phyloP scores from a whole-genome alignment of 2,888 invertebrate species.

The Dione juno region DNA sequence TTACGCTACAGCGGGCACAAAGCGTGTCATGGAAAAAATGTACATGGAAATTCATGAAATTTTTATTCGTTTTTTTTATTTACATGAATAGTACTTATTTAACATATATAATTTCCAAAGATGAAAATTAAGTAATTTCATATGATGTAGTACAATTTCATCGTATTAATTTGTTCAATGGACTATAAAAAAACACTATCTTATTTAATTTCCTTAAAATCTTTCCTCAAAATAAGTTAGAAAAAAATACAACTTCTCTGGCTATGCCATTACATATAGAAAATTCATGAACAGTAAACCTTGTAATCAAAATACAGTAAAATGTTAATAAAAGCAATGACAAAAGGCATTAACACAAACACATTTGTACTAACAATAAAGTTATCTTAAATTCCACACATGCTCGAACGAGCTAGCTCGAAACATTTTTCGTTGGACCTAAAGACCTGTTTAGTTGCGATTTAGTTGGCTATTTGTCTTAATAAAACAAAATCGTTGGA shows the following conservation, averaged over 20 bases:
- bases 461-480: conserved; percentile 34
- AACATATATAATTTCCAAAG: no score
- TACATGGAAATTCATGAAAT: conserved; percentile 12
- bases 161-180: no score
- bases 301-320: background rate
- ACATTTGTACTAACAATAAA: conserved; percentile 9
- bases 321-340: background rate
- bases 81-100: no score
- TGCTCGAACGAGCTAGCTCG: background rate
- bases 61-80: background rate
- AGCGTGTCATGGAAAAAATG: conserved; percentile 27
- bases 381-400: conserved; percentile 18
- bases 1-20: conserved; percentile 38
- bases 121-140: no score
- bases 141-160: no score
- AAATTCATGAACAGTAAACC: background rate
- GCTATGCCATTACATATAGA: background rate
- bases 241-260: no score
- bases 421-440: conserved; percentile 9
- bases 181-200: no score
- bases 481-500: conserved; percentile 37
- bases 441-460: conserved; percentile 22
- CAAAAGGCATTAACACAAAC: background rate
- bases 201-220: no score
- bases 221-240: no score